phyloP scores from a whole-genome alignment of 2,113 vertebrate genomes.

The Pionites leucogaster region DNA sequence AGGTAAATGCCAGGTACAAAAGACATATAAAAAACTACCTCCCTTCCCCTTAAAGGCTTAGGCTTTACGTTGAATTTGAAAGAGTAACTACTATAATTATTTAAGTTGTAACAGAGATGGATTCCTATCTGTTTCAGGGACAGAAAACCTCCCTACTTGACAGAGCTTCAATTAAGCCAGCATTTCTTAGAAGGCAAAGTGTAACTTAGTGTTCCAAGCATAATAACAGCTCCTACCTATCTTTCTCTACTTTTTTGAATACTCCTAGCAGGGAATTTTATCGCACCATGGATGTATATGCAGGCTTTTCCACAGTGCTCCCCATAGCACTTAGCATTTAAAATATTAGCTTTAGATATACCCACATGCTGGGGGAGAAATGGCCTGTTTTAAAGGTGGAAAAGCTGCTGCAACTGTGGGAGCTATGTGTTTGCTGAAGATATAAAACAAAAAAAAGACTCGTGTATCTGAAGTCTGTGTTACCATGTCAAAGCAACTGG shows the following conservation, averaged over 20 bases:
- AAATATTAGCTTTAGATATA: neutral
- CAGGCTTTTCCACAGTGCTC: neutral
- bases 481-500: neutral
- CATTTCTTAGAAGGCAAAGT: neutral
- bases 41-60: neutral
- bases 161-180: conserved; percentile 48
- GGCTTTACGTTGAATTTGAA: neutral
- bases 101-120: neutral
- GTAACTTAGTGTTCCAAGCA: neutral
- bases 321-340: neutral
- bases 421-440: neutral
- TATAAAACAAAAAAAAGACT: neutral
- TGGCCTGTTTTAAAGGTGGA: neutral
- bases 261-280: neutral
- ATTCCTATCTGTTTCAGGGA: conserved; percentile 24
- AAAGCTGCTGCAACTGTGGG: neutral
- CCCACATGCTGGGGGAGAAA: neutral
- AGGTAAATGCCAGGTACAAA: neutral
- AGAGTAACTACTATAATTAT: neutral
- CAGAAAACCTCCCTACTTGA: conserved; percentile 28
- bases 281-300: neutral
- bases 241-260: neutral
- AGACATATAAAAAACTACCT: neutral
- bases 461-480: neutral
- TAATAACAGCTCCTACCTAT: neutral